phyloP scores from a whole-genome alignment of 2,113 vertebrate genomes.

The Pandion haliaetus region DNA sequence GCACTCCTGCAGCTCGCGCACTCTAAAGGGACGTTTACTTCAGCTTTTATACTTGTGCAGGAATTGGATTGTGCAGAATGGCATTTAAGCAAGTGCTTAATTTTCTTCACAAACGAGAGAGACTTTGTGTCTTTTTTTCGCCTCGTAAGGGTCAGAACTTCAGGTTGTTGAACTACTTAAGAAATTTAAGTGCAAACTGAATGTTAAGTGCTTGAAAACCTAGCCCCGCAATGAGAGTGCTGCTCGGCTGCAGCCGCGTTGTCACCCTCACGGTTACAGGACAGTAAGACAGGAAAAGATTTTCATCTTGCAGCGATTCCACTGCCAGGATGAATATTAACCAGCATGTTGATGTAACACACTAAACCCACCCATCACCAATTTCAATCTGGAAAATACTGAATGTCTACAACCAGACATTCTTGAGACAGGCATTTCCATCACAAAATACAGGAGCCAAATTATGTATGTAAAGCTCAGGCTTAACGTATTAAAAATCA shows the following conservation, averaged over 20 bases:
- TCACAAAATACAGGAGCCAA: not conserved
- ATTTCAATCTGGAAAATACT: not conserved
- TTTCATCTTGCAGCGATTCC: not conserved
- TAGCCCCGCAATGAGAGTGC: too few species aligned
- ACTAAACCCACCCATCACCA: not conserved
- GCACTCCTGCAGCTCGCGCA: not conserved
- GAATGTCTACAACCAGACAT: not conserved
- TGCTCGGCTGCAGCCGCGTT: not conserved
- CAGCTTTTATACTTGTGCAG: not conserved
- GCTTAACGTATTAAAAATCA: slow-evolving; percentile 4
- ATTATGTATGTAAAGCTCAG: slow-evolving; percentile 11
- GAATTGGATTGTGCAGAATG: not conserved
- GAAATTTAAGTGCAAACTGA: not conserved
- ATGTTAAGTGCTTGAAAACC: not conserved
- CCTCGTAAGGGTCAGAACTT: not conserved
- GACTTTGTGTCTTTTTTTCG: not conserved
- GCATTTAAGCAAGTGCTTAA: not conserved
- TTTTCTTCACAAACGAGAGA: not conserved
- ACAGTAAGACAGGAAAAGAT: not conserved
- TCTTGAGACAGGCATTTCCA: not conserved
- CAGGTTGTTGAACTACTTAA: not conserved
- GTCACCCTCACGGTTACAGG: not conserved
- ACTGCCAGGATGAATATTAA: not conserved
- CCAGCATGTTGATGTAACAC: not conserved
- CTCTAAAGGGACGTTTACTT: not conserved